Conservation (phyloP, 2,797 vertebrate genomes). For the Galagoides demidoff region DNA sequence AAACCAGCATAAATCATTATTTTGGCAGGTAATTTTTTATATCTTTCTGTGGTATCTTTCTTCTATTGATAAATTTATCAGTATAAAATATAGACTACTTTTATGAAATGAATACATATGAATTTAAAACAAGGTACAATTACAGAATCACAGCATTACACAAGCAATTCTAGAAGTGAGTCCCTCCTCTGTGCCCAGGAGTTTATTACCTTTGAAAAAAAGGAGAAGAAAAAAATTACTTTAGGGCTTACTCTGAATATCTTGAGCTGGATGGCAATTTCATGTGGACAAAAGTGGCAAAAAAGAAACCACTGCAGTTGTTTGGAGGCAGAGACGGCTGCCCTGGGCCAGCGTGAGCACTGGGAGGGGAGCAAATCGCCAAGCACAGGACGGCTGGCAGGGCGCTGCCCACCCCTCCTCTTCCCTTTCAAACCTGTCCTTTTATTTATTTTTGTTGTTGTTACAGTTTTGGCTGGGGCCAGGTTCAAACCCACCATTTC, state of each 20-base stretch:
- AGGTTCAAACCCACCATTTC: too few relatives aligned
- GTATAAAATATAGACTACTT: slow-evolving; percentile 71
- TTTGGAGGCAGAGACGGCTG: neutral
- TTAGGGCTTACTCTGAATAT: neutral
- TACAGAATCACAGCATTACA: neutral
- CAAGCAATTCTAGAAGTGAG: neutral
- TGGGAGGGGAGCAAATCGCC: fast-evolving
- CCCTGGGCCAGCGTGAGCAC: neutral
- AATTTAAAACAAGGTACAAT: slow-evolving; percentile 79
- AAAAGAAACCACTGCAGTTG: neutral
- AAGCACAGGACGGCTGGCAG: fast-evolving
- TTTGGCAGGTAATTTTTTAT: slow-evolving; percentile 80
- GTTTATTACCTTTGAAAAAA: slow-evolving; percentile 67
- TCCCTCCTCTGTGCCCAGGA: neutral
- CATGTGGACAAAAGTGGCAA: neutral
- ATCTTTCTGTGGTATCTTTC: slow-evolving; percentile 78
- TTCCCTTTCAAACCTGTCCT: too few relatives aligned
- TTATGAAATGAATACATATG: slow-evolving; percentile 82
- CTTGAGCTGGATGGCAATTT: slow-evolving; percentile 10
- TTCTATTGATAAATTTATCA: slow-evolving; percentile 77
- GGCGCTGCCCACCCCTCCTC: fast-evolving
- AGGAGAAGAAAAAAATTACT: neutral
- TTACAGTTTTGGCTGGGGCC: too few relatives aligned
- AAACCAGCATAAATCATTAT: slow-evolving; percentile 81
- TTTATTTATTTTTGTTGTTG: too few relatives aligned